These are phyloP conservation scores for Therioaphis trifolii DNA, from an alignment of 2,888 invertebrate genomes.

Conservation along the genomic window DNA sequence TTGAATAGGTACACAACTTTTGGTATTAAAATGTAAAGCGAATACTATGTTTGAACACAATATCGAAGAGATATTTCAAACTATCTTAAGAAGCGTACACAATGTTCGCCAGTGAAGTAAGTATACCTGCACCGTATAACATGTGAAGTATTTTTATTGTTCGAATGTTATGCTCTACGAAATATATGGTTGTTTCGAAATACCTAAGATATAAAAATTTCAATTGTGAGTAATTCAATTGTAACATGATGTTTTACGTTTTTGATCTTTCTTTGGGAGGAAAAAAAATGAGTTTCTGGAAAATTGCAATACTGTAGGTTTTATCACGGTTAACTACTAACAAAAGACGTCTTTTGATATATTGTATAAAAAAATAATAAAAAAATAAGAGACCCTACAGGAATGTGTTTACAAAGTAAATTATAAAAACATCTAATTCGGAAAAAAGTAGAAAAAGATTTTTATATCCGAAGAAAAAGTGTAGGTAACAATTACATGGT, in stretches of 20 bases:
- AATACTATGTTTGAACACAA: too few relatives aligned
- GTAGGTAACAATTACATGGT: too few relatives aligned
- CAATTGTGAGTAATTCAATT: slow-evolving; percentile 25
- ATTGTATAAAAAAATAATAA: neutral
- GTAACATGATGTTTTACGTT: neutral
- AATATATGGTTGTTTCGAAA: neutral
- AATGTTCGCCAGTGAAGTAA: too few relatives aligned
- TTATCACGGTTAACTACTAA: neutral
- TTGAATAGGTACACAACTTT: too few relatives aligned
- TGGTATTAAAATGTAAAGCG: too few relatives aligned
- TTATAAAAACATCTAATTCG: neutral
- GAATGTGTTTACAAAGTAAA: neutral
- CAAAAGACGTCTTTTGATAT: neutral
- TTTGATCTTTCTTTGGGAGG: neutral
- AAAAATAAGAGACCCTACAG: neutral
- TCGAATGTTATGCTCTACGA: neutral
- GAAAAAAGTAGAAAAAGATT: neutral
- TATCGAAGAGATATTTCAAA: too few relatives aligned
- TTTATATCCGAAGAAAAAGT: neutral
- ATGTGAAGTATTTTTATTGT: neutral
- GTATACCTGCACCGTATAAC: neutral
- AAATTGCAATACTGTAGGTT: neutral
- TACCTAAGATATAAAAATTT: neutral
- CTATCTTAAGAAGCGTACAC: too few relatives aligned
- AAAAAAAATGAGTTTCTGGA: neutral